Evolutionary conservation across 2,797 vertebrate species (phyloP).

Genomic region (Adrianichthys oophorus): DNA sequence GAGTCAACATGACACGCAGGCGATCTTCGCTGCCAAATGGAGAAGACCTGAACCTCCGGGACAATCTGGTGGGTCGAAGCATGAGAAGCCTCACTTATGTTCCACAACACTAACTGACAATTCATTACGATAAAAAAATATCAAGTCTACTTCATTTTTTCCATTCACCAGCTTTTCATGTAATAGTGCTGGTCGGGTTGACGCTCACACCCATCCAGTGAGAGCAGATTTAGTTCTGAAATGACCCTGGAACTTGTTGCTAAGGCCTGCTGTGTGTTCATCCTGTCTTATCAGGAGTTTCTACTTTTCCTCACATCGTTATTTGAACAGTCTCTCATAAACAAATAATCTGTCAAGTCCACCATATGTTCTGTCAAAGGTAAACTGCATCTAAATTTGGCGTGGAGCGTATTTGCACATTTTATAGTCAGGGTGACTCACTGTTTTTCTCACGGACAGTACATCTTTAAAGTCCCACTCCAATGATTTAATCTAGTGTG

Average conservation of each 20-base stretch:
- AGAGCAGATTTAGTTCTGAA: slow-evolving; percentile 12
- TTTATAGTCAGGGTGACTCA: too few relatives aligned
- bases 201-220: neutral
- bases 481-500: too few relatives aligned
- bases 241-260: slow-evolving; percentile 11
- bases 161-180: neutral
- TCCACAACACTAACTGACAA: too few relatives aligned
- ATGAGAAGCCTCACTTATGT: too few relatives aligned
- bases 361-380: neutral
- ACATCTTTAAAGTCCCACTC: too few relatives aligned
- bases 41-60: slow-evolving; percentile 85
- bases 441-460: too few relatives aligned
- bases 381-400: neutral
- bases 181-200: neutral
- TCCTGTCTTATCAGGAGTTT: slow-evolving; percentile 37
- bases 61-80: slow-evolving; percentile 79
- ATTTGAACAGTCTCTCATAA: slow-evolving; percentile 21
- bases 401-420: too few relatives aligned
- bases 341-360: slow-evolving; percentile 1
- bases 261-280: slow-evolving; percentile 15
- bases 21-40: slow-evolving; percentile 93
- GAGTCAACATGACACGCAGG: slow-evolving; percentile 79
- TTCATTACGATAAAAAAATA: too few relatives aligned
- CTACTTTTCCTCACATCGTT: slow-evolving; percentile 8
- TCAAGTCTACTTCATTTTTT: too few relatives aligned